These are phyloP conservation scores for Procambarus clarkii DNA, from an alignment of 1,140 invertebrate species.

Conservation along the genomic window DNA sequence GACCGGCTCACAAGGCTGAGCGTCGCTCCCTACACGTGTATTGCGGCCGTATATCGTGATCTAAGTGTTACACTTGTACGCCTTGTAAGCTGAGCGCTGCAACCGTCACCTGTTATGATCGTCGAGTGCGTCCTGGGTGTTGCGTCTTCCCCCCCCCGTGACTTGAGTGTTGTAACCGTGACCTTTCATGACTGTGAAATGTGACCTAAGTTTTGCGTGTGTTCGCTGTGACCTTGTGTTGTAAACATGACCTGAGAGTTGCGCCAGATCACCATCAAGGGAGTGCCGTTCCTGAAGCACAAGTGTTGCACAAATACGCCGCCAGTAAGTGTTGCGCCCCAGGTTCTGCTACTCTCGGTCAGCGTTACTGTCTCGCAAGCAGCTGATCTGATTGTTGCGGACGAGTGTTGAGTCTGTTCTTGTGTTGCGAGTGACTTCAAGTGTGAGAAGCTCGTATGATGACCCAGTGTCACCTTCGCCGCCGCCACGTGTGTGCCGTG, in stretches of 20 bases:
- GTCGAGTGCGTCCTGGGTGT: not conserved
- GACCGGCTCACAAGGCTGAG: conserved; percentile 15
- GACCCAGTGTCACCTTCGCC: not conserved
- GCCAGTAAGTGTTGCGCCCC: too few relatives aligned
- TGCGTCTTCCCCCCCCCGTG: not conserved
- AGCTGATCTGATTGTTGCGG: not conserved
- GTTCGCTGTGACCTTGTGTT: too few relatives aligned
- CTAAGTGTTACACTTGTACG: not conserved
- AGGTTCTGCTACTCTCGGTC: too few relatives aligned
- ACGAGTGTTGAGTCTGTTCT: not conserved
- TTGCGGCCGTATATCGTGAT: not conserved
- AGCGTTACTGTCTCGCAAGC: too few relatives aligned
- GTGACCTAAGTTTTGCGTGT: too few relatives aligned
- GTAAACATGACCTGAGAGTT: not conserved
- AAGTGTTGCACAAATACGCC: too few relatives aligned
- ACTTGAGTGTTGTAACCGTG: too few relatives aligned
- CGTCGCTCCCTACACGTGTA: conserved; percentile 2
- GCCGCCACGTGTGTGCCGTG: not conserved
- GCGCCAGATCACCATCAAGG: not conserved
- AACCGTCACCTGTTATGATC: too few relatives aligned
- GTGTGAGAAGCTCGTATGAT: not conserved
- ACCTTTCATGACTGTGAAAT: too few relatives aligned
- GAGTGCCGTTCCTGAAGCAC: not conserved
- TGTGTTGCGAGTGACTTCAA: not conserved
- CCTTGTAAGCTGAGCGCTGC: not conserved